Evolutionary conservation across 2,113 vertebrate species (phyloP).

Genomic region (Megaceryle maxima): DNA sequence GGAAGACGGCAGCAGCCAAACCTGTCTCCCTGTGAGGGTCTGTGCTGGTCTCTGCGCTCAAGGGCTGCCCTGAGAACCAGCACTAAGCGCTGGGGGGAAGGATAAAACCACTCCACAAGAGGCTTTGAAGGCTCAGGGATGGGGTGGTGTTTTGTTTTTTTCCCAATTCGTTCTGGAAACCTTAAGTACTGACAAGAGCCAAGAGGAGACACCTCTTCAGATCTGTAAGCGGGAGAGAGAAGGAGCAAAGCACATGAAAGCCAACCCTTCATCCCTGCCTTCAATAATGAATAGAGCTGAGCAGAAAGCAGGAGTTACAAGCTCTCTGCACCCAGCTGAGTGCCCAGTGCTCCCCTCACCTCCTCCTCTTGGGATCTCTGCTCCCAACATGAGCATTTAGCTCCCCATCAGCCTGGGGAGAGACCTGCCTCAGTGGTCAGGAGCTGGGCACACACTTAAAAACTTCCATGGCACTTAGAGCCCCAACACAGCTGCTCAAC

Average conservation of each 20-base stretch:
- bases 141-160: neutral
- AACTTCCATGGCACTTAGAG: accelerated
- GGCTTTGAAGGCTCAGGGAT: neutral
- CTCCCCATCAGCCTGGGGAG: accelerated
- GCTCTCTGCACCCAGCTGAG: neutral
- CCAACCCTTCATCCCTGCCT: neutral
- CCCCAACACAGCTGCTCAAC: accelerated
- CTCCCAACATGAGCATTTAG: accelerated
- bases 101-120: neutral
- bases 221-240: neutral
- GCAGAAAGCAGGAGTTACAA: neutral
- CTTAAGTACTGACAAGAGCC: neutral
- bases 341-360: neutral
- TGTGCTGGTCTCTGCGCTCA: accelerated
- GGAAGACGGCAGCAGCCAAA: neutral
- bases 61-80: neutral
- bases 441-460: accelerated
- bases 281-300: accelerated
- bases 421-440: neutral
- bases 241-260: neutral
- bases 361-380: neutral
- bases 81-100: accelerated
- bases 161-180: neutral
- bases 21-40: accelerated
- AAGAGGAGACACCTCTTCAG: neutral